Conservation (phyloP, 92 coral and sea anemone species). For the Bergia sp. region DNA sequence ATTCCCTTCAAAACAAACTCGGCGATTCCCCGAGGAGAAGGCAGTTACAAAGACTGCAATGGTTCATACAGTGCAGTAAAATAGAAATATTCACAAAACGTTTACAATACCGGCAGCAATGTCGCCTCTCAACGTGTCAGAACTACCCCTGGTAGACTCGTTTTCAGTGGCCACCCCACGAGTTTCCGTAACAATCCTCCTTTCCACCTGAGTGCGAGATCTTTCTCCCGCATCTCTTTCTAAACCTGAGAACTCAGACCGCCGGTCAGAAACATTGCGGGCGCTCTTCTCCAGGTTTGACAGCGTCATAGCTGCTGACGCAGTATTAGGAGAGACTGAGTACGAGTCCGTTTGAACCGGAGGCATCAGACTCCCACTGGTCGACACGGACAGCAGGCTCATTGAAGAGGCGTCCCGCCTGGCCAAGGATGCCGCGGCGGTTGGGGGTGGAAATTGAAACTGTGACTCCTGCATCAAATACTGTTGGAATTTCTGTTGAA, state of each 20-base stretch:
- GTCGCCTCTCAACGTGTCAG: constrained; percentile 48
- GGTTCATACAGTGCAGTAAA: no score
- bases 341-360: constrained; percentile 31
- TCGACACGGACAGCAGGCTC: constrained; percentile 32
- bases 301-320: constrained; percentile 91
- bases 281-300: constrained; percentile 68
- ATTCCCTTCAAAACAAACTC: no score
- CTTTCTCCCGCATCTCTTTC: constrained; percentile 30
- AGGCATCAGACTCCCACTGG: constrained; percentile 32
- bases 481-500: constrained; percentile 30
- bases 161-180: constrained; percentile 41
- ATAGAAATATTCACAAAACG: neutral
- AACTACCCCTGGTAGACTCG: constrained; percentile 30
- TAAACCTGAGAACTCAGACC: constrained; percentile 2
- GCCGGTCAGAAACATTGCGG: constrained; percentile 29
- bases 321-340: constrained; percentile 82
- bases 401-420: constrained; percentile 15
- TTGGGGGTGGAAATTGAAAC: neutral
- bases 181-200: constrained; percentile 9
- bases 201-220: constrained; percentile 13
- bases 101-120: constrained; percentile 39
- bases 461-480: constrained; percentile 25
- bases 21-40: no score
- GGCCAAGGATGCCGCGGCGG: neutral
- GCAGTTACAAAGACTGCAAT: no score